Evolutionary conservation across 2,797 vertebrate species (phyloP).

Genomic region (Typhlichthys subterraneus): DNA sequence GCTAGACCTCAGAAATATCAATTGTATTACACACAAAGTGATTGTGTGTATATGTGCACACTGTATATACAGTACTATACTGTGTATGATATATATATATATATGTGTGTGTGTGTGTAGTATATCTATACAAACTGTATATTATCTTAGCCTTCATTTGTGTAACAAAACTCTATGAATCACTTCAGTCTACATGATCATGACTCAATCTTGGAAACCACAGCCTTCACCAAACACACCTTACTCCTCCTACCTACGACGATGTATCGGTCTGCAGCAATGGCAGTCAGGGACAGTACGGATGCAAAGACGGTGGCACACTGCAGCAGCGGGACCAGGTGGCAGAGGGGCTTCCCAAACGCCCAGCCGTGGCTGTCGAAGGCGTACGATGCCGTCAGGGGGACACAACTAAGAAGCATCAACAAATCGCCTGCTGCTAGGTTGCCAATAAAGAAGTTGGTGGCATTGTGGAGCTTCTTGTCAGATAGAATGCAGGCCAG

Average conservation of each 20-base stretch:
- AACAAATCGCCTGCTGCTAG: slow-evolving; percentile 80
- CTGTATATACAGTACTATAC: too few relatives aligned
- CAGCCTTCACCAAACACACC: too few relatives aligned
- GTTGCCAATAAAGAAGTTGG: slow-evolving; percentile 85
- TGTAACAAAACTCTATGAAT: too few relatives aligned
- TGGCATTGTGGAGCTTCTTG: slow-evolving; percentile 83
- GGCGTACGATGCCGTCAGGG: slow-evolving; percentile 80
- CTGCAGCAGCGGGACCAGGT: slow-evolving; percentile 78
- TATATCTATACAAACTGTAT: too few relatives aligned
- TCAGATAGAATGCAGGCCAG: slow-evolving; percentile 76
- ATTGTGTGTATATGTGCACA: too few relatives aligned
- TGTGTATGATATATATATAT: too few relatives aligned
- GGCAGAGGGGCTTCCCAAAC: slow-evolving; percentile 78
- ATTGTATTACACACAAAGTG: too few relatives aligned
- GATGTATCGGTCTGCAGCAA: slow-evolving; percentile 82
- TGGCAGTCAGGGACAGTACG: slow-evolving; percentile 81
- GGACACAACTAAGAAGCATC: slow-evolving; percentile 83
- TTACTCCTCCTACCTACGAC: slow-evolving; percentile 69
- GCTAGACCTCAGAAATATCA: too few relatives aligned
- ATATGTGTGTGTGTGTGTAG: too few relatives aligned
- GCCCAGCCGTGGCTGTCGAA: slow-evolving; percentile 79
- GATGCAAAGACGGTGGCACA: slow-evolving; percentile 81
- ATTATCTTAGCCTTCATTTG: too few relatives aligned
- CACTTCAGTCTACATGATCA: too few relatives aligned
- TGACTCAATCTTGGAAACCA: too few relatives aligned